Evolutionary conservation across 2,888 invertebrate genomes (phyloP), one percentile per base, ranked within the genome.

Genomic region (Drosophila yooni): DNA sequence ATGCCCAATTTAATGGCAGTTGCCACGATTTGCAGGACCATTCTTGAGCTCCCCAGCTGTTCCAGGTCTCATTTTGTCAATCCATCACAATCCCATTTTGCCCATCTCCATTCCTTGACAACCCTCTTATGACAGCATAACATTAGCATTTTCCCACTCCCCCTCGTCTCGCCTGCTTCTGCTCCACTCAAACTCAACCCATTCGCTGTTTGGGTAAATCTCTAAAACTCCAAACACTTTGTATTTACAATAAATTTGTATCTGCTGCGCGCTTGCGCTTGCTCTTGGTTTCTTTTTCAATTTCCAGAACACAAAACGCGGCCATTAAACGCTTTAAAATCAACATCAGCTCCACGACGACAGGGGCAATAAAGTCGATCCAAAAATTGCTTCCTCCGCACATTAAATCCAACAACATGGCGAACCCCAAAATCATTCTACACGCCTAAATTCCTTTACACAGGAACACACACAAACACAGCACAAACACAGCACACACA

Each of bases 241-340:
- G 77, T 77, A 69, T 76, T 74, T 74, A 71, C 81, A 79, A 77
- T 79, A 80, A 81, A 81, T 75, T 80, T 67, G 66, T 57, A 64
- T 61, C 70, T 67, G 29, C 56, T 8, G n/a, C n/a, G 27, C 27
- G 25, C n/a, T 56, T 38, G 56, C 46, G 68, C 27, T 38, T 67
- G 46, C 52, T 64, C 65, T 31, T 43, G 10, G 51, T 40, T 63
- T 79, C 79, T 72, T 83, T 88, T 86, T 86, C 89, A 86, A 86
- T 86, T 86, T 85, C 52, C 67, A 72, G 56, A 52, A 74, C 74
- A 68, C 70, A 65, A 80, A 74, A 76, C 80, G 80, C 65, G 71
- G 62, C 87, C 82, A 82, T 86, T 86, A 86, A 88, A 88, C 87
- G 85, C 89, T 86, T 86, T 86, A 86, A 86, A 86, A 86, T 87